phyloP scores from a whole-genome alignment of 2,797 vertebrate genomes.

The Neosalanx taihuensis region DNA sequence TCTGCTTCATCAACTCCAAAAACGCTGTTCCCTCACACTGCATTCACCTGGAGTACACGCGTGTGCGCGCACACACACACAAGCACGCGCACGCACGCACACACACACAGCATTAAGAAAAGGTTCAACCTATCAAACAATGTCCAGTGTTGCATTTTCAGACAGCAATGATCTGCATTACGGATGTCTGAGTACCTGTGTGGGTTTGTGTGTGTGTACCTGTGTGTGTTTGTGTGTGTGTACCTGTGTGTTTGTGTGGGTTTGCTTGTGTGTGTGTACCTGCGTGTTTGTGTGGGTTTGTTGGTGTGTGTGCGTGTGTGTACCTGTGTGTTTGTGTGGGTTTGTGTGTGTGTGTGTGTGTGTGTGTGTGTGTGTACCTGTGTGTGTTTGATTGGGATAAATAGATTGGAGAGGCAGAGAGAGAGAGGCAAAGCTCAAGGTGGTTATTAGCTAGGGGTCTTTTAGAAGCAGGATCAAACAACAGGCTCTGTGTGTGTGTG shows the following conservation, averaged over 20 bases:
- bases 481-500: too few species aligned
- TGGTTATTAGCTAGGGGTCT: too few species aligned
- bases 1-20: too few species aligned
- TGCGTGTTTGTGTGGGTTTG: background rate
- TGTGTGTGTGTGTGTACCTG: background rate
- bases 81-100: background rate
- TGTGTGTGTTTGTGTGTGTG: background rate
- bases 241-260: background rate
- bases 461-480: too few species aligned
- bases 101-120: background rate
- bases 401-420: too few species aligned
- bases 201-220: background rate
- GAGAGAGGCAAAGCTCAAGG: too few species aligned
- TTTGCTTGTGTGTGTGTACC: background rate
- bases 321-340: background rate
- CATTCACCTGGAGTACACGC: background rate
- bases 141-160: too few species aligned
- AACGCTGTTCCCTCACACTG: background rate
- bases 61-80: background rate
- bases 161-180: background rate
- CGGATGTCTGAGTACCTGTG: background rate
- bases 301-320: background rate
- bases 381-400: too few species aligned
- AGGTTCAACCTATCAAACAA: too few species aligned
- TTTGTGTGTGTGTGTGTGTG: too few species aligned